Conservation (phyloP, 2,113 vertebrate genomes). For the Aptenodytes patagonicus region DNA sequence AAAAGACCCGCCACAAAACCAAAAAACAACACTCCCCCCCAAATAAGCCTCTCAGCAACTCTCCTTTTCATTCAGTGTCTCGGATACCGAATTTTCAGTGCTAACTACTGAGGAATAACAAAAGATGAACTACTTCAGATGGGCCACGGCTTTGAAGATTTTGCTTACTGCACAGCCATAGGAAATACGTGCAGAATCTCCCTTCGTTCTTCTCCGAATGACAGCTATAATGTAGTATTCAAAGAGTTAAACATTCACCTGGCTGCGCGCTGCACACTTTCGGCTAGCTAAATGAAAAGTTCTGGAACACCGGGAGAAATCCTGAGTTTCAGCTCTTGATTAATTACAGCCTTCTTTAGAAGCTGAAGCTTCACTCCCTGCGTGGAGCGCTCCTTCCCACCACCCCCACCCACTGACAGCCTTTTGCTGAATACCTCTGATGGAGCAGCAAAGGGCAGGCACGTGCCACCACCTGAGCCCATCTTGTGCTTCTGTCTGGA, state of each 20-base stretch:
- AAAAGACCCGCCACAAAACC: constrained; percentile 6
- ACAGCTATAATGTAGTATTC: rapidly evolving
- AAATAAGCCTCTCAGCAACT: not conserved
- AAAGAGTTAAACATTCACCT: not conserved
- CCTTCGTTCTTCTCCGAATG: not conserved
- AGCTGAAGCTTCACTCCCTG: not conserved
- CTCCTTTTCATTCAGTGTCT: not conserved
- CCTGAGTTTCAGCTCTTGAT: not conserved
- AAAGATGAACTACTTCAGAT: not conserved
- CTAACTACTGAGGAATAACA: not conserved
- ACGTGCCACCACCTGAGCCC: constrained; percentile 73
- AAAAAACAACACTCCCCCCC: not conserved
- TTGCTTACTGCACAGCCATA: not conserved
- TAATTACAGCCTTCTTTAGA: not conserved
- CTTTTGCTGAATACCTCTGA: not conserved
- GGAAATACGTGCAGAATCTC: not conserved
- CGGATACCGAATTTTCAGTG: not conserved
- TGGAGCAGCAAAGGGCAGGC: not conserved
- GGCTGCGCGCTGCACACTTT: not conserved
- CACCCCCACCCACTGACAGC: not conserved
- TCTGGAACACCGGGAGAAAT: not conserved
- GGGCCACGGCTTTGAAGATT: not conserved
- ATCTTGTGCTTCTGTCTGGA: constrained; percentile 66
- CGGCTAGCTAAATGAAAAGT: not conserved
- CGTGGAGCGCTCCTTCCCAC: not conserved